Conservation (phyloP, 2,888 invertebrate species). For the Tipula lateralis region DNA sequence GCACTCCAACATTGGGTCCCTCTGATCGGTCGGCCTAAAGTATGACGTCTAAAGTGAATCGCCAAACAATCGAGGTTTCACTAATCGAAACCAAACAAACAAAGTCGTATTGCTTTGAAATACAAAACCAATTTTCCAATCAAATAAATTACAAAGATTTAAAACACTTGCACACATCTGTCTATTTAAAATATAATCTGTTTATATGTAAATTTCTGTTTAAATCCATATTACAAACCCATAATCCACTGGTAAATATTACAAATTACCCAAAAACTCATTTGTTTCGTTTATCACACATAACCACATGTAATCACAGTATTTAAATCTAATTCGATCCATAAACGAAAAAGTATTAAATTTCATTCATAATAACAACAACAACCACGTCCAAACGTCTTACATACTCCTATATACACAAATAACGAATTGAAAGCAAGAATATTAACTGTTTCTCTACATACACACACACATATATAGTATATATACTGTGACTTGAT, state of each 20-base stretch:
- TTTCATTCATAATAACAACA: conserved; percentile 2
- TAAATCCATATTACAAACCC: not conserved
- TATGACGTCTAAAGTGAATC: no score
- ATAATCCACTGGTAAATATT: not conserved
- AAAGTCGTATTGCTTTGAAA: no score
- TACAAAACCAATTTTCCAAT: no score
- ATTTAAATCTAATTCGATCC: not conserved
- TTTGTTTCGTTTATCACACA: not conserved
- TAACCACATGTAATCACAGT: not conserved
- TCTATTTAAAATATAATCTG: not conserved
- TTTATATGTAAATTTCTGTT: no score
- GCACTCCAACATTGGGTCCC: no score
- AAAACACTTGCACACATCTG: not conserved
- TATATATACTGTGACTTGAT: not conserved
- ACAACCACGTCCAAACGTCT: not conserved
- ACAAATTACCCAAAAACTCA: not conserved
- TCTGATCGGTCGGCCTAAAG: no score
- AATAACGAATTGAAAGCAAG: not conserved
- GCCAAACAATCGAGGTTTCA: no score
- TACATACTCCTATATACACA: not conserved
- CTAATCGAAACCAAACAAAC: no score
- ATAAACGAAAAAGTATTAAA: not conserved
- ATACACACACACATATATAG: not conserved
- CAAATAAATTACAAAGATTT: not conserved
- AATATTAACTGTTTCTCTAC: not conserved